Conservation (phyloP, 2,888 invertebrate genomes). For the Polyommatus iphigenia region DNA sequence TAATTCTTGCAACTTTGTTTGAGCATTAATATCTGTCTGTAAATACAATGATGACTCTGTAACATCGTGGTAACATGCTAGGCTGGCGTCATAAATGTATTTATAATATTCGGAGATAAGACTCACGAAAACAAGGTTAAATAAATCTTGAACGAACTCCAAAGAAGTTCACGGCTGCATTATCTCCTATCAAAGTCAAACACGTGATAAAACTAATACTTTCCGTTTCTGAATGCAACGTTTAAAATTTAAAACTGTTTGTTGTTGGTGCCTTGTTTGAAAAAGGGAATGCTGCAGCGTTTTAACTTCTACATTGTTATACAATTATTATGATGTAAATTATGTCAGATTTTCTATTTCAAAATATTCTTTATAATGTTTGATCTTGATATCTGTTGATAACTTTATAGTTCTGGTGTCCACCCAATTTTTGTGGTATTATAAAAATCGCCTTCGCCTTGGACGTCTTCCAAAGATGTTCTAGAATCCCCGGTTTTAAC, state of each 20-base stretch:
- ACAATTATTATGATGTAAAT: too few relatives aligned
- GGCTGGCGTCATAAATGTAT: conserved; percentile 1
- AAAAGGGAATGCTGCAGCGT: too few relatives aligned
- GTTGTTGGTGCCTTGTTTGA: too few relatives aligned
- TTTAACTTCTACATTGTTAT: too few relatives aligned
- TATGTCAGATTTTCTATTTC: neutral
- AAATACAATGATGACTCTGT: neutral
- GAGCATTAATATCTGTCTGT: neutral
- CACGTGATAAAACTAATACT: neutral
- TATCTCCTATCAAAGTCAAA: neutral
- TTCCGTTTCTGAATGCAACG: neutral
- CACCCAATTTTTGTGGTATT: neutral
- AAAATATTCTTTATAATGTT: neutral
- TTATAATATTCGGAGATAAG: conserved; percentile 19
- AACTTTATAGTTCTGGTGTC: neutral
- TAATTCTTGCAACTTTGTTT: neutral
- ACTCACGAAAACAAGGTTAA: conserved; percentile 24
- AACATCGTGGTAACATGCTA: too few relatives aligned
- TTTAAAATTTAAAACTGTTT: neutral
- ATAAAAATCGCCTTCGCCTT: conserved; percentile 21
- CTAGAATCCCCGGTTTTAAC: conserved; percentile 15
- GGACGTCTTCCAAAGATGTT: conserved; percentile 16
- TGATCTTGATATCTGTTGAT: neutral
- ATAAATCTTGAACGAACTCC: neutral
- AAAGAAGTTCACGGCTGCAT: conserved; percentile 1